These are phyloP conservation scores for Helobdella robusta DNA, from an alignment of 2,888 invertebrate genomes.

Conservation along the genomic window DNA sequence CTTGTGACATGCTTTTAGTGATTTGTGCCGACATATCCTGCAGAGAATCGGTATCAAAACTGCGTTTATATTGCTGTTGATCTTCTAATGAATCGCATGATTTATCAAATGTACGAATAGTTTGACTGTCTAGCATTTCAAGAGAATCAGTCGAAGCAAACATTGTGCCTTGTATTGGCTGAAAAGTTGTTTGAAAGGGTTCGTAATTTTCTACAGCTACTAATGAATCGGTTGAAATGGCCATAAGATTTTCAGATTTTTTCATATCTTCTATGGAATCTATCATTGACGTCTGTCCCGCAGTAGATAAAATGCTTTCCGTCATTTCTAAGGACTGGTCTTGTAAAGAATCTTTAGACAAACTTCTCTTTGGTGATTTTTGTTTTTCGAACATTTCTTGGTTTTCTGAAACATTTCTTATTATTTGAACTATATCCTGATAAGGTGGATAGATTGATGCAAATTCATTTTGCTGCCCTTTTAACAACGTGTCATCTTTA, in stretches of 20 bases:
- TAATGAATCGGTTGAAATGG: constrained; percentile 21
- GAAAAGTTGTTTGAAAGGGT: constrained; percentile 23
- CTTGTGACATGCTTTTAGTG: constrained; percentile 41
- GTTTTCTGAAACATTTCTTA: constrained; percentile 34
- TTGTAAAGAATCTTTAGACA: constrained; percentile 27
- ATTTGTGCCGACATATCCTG: constrained; percentile 35
- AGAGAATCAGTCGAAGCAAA: constrained; percentile 37
- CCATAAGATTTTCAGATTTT: constrained; percentile 6
- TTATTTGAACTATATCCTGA: constrained; percentile 34
- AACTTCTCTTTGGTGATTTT: not conserved
- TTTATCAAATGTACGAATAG: constrained; percentile 37
- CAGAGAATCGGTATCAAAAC: constrained; percentile 36
- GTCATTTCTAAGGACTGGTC: constrained; percentile 38
- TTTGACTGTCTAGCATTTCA: constrained; percentile 25
- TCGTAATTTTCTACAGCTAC: not conserved
- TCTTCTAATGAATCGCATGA: constrained; percentile 42
- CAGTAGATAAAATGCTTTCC: constrained; percentile 28
- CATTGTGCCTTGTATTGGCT: constrained; percentile 35
- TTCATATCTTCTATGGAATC: constrained; percentile 18
- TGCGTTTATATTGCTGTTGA: constrained; percentile 21
- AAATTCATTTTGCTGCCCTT: not conserved
- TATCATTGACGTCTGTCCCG: not conserved
- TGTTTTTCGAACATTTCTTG: constrained; percentile 29
- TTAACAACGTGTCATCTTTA: constrained; percentile 10
- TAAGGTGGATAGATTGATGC: constrained; percentile 27